Base-by-base conservation (phyloP, 1,140 invertebrate genomes). In the Zaprionus camerounensis region DNA sequence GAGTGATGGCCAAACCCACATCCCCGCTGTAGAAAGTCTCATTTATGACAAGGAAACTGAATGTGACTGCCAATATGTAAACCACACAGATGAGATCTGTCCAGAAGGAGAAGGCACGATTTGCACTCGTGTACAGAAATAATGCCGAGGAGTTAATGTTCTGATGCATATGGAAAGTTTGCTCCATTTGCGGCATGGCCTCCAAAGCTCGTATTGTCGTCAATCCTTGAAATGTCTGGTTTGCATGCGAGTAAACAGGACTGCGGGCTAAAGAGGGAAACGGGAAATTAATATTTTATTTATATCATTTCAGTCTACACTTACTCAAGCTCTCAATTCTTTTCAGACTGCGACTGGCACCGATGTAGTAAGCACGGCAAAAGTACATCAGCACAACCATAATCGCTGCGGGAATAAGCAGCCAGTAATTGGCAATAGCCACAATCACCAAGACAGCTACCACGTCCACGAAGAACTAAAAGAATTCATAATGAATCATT, bases 161-260 rank as follows among this genome's bases (percentile, higher is more conserved):
- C 92, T 97, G 95, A 63, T 94, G 93, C 17, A 92, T 92, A 90
- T 97, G 96, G 76, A 97, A 97, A 79, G 96, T 95, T 57, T 95
- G 93, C 56, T 95, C 94, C 65, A 98, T 94, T 77, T 96, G 94
- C 34, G 94, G 92, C 92, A 97, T 94, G 4, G 95, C 95, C n/a
- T 93, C 93, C 76, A 95, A 95, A 1, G 97, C 95, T 41, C 97
- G 94, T 73, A 98, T 96, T 1, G 97, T 98, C 26, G 95, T 94
- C 13, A 98, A 92, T 1, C 97, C 97, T 64, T 96, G 94, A 71
- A 98, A 93, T 0, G 96, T 96, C 15, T 97, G 95, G 87, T 95
- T 96, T 0, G 97, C 94, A 81, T 98, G 97, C 46, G 97, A 97
- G 79, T 97, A 97, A 3, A 98, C 95, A 13, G 97, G 98, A 82